Base-by-base conservation (phyloP, 2,888 invertebrate genomes). In the Hydrotaea cyrtoneurina region DNA sequence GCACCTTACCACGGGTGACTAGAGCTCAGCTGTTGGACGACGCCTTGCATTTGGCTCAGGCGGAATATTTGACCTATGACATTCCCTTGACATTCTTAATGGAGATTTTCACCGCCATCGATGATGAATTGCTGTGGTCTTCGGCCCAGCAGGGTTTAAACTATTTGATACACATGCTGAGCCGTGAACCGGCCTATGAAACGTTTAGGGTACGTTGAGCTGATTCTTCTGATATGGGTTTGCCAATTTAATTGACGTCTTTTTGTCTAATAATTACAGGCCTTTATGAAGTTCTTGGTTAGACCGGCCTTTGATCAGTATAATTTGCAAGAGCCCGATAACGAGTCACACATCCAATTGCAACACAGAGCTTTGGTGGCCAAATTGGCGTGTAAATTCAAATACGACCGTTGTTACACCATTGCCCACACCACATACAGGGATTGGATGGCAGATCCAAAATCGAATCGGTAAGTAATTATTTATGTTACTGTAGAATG, bases 21-120 rank as follows among this genome's bases (percentile, higher is more conserved):
- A 92, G 95, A 84, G 95, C 95, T 0, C 95, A 96, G 89, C 90
- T 97, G 15, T 92, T 97, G 46, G 94, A 95, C 87, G 96, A 97
- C 91, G 93, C 95, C 0, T 93, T 95, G 88, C 93, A 94, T 85
- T 90, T 95, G 81, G 94, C 95, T 0, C 92, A 93, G 79, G 93
- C 93, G 0, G 94, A 94, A 83, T 91, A 94, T 78, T 89, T 95
- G 57, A 92, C 93, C 78, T 95, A 95, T 86, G 93, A 93, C 72
- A 93, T 94, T 76, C 94, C 94, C 0, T 91, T 95, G 75, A 93
- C 92, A 46, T 91, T 94, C 88, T 89, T 94, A 0, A 89, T 93
- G 80, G 92, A 92, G 78, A 91, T 96, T 86, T 93, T 92, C 36
- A 91, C 88, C 1, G 80, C 93, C 7, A 93, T 93, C 78, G 91